Evolutionary conservation across 2,113 vertebrate genomes (phyloP), one percentile per base, ranked within the genome.

Genomic region (Procavia capensis): DNA sequence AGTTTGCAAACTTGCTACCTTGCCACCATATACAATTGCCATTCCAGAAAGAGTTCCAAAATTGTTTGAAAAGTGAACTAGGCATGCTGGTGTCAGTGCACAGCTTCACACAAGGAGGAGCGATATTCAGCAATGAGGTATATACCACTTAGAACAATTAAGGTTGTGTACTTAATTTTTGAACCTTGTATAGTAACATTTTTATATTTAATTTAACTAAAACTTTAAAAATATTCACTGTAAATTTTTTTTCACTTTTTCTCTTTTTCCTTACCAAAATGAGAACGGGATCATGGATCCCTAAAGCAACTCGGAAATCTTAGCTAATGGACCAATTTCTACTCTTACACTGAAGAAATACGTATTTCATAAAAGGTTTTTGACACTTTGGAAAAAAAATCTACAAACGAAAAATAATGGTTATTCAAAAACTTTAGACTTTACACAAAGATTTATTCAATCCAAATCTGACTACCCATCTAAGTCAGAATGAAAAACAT

Each of bases 171-270:
- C n/a, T n/a, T n/a, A n/a, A n/a, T n/a, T n/a, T n/a, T n/a, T n/a
- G n/a, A n/a, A n/a, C n/a, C n/a, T n/a, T n/a, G n/a, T n/a, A n/a
- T 34, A 50, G 16, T 39, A 66, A 47, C 1, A 54, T 54, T 47
- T 90, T 90, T 74, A 82, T 74, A 84, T 75, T 93, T 91, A 92
- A 29, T 36, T 83, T 80, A 93, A 90, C 50, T 87, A 88, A 88
- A 6, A 34, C 34, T 41, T 78, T 31, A 20, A 61, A 83, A 79
- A 39, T 6, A 19, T 3, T 54, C 50, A 66, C 1, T 31, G 17
- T 47, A 76, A 92, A 63, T 63, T 74, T 85, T 74, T 85, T 34
- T 36, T 17, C 43, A 34, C 16, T 72, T 88, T 63, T 7, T 10
- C 41, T 13, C 20, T 4, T 66, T 54, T 88, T 22, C 59, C 57